Evolutionary conservation across 2,797 vertebrate genomes (phyloP).

Genomic region (Enoplosus armatus): DNA sequence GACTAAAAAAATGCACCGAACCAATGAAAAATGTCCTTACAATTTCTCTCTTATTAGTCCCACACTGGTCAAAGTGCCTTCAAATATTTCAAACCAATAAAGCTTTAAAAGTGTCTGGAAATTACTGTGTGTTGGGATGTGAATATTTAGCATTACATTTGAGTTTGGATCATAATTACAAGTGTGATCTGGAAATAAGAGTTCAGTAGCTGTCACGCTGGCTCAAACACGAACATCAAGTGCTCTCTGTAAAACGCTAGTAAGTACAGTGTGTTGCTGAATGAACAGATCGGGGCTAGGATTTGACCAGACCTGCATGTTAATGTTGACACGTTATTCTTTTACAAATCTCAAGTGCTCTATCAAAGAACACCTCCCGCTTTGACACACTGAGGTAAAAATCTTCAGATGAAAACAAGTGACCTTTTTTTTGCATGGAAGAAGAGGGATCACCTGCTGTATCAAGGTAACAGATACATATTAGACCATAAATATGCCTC

Average conservation of each 20-base stretch:
- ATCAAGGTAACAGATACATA: conserved; percentile 32
- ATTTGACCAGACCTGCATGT: conserved; percentile 70
- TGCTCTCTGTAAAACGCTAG: conserved; percentile 56
- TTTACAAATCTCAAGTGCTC: conserved; percentile 38
- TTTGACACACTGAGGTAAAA: conserved; percentile 31
- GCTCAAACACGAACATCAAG: conserved; percentile 51
- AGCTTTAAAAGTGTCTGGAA: conserved; percentile 47
- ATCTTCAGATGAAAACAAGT: conserved; percentile 31
- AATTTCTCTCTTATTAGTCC: conserved; percentile 47
- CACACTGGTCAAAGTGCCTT: conserved; percentile 40
- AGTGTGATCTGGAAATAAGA: conserved; percentile 24
- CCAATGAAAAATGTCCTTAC: conserved; percentile 29
- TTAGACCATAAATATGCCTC: conserved; percentile 32
- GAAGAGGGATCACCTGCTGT: conserved; percentile 4
- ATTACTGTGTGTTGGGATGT: conserved; percentile 17
- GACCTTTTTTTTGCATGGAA: conserved; percentile 24
- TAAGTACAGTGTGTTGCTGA: conserved; percentile 40
- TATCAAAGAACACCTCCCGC: conserved; percentile 19
- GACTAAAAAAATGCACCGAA: conserved; percentile 21
- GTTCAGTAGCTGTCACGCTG: conserved; percentile 36
- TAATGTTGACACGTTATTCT: conserved; percentile 58
- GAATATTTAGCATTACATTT: conserved; percentile 39
- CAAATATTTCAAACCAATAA: conserved; percentile 32
- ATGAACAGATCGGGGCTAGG: conserved; percentile 37
- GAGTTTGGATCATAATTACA: conserved; percentile 11